A percentile compares a stretch with the other conserved stretches of the same genome.
These are phyloP conservation scores for Ianthella basta DNA, from an alignment of 37 sponge, comb jelly and placozoan species.

Conservation along the genomic window DNA sequence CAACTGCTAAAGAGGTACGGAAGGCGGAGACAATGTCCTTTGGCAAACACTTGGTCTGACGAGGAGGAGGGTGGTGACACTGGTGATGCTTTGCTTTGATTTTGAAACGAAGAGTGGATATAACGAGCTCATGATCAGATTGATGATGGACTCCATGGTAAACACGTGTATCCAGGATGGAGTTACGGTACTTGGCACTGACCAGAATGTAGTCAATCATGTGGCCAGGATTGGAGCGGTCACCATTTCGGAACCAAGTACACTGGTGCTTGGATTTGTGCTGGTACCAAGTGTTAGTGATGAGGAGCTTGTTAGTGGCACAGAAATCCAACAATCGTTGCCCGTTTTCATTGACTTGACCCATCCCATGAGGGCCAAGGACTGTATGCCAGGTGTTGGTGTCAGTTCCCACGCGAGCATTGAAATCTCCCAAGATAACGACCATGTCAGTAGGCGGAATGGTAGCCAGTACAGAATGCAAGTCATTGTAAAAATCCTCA, in stretches of 20 bases:
- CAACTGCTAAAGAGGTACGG: not conserved
- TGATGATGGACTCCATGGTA: not conserved
- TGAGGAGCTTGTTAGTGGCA: not conserved
- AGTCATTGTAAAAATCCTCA: not conserved
- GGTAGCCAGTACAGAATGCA: not conserved
- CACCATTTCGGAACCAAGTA: not conserved
- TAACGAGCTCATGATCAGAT: slow-evolving; percentile 9
- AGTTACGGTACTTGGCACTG: not conserved
- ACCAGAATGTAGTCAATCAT: slow-evolving; percentile 1
- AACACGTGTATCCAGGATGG: not conserved
- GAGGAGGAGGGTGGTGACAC: not conserved
- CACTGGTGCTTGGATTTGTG: not conserved
- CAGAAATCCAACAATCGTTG: not conserved
- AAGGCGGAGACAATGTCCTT: not conserved
- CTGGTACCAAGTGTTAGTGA: not conserved
- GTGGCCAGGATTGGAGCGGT: not conserved
- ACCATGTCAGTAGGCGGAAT: not conserved
- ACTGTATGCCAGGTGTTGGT: not conserved
- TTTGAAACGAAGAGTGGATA: not conserved
- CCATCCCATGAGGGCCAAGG: not conserved
- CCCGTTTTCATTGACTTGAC: not conserved
- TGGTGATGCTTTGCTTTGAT: not conserved
- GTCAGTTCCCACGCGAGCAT: slow-evolving; percentile 1
- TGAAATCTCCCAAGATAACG: not conserved
- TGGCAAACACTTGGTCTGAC: not conserved